Percentiles rank a stretch among this genome's conserved stretches.
These are phyloP conservation scores for Bombus fervidus DNA, from an alignment of 1,140 invertebrate genomes.

Conservation along the genomic window DNA sequence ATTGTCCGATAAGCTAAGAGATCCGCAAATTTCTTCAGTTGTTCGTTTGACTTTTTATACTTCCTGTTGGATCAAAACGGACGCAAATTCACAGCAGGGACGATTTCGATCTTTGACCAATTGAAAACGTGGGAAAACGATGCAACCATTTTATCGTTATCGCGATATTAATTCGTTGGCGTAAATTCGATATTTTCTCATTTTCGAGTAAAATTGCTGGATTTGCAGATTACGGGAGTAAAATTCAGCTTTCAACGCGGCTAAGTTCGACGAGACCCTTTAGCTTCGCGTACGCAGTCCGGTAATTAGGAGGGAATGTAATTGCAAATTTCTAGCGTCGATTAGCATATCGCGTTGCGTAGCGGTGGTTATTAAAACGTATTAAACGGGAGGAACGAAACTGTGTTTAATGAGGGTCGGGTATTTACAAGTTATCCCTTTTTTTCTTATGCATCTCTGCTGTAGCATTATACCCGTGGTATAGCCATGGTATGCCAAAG, in stretches of 20 bases:
- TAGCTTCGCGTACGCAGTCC: not conserved
- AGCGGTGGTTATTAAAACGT: constrained; percentile 36
- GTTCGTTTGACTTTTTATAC: not conserved
- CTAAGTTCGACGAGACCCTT: not conserved
- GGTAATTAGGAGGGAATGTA: constrained; percentile 38
- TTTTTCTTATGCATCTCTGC: not conserved
- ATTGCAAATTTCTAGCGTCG: constrained; percentile 47
- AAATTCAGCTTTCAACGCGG: constrained; percentile 14
- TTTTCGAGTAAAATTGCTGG: not conserved
- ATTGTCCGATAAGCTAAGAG: constrained; percentile 10
- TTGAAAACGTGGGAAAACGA: not conserved
- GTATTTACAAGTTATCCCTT: constrained; percentile 25
- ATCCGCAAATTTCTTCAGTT: not conserved
- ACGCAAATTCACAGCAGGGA: too few species aligned
- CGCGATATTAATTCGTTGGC: not conserved
- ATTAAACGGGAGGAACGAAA: constrained; percentile 36
- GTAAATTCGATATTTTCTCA: not conserved
- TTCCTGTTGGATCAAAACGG: not conserved
- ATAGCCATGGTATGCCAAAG: not conserved
- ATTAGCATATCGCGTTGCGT: constrained; percentile 39
- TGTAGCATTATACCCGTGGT: not conserved
- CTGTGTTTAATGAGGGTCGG: constrained; percentile 34
- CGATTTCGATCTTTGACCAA: not conserved
- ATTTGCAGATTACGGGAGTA: not conserved
- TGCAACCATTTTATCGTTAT: not conserved